Evolutionary conservation across 2,888 invertebrate species (phyloP), one percentile per base, ranked within the genome.

Genomic region (Ichneumon xanthorius): DNA sequence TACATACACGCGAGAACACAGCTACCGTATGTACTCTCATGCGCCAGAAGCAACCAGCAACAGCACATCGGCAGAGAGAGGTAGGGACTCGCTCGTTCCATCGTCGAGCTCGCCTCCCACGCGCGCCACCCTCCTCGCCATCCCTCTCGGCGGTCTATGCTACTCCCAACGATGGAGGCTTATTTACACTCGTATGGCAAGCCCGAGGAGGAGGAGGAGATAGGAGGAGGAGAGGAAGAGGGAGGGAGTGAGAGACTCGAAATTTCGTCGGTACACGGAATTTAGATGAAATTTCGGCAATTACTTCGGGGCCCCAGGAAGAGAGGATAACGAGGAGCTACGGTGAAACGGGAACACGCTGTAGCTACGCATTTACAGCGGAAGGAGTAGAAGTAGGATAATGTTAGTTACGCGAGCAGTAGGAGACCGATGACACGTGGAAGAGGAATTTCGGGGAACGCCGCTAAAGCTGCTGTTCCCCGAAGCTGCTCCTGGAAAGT

Each of bases 231-330:
- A 9, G 37, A 72, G 77, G 63, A 76, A 48, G 71, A 30, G 67
- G 61, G 78, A 86, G 83, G 87, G 87, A 88, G 73, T 19, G 63
- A 63, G 78, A 77, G 77, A 72, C 86, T 80, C 90, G 92, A 93
- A 93, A 92, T 92, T 93, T 92, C 91, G 89, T 89, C 88, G 92
- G 88, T 90, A 85, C 72, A 87, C 85, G 92, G 94, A 93, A 94
- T 93, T 93, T 93, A 92, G 92, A 93, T 93, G 93, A 93, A 94
- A 94, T 94, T 93, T 92, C 92, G 91, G 90, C 92, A 92, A 93
- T 94, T 93, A 92, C 92, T 93, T 89, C 87, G 87, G 81, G 83
- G 88, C 84, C 88, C 88, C 84, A 85, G 87, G 75, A 67, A 76
- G 45, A 48, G 45, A 16, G 72, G 65, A 82, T 55, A 80, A 72